Evolutionary conservation across 1,140 invertebrate species (phyloP), one percentile per base, ranked within the genome.

Genomic region (Nasonia longicornis): DNA sequence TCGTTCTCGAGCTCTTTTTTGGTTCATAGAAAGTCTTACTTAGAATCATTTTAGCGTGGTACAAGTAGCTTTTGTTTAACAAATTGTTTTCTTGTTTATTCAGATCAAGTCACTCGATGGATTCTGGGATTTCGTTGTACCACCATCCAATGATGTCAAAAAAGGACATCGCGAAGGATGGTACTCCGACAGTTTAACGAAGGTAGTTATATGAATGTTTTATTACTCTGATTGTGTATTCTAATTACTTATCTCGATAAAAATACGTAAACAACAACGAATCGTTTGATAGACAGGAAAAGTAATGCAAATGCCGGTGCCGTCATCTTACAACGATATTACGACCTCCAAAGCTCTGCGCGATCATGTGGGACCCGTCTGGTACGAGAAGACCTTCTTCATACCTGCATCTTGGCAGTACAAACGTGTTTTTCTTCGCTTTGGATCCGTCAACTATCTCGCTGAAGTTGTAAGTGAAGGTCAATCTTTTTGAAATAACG

Each of bases 281-380:
- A 20, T n/a, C 20, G n/a, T 14, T 45, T 16, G n/a, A 66, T 45
- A 94, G 93, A 92, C 91, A 22, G 92, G 90, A 26, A 88, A 91
- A 20, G 91, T 93, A 12, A 94, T 95, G 38, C 92, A 94, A 22
- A 98, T 99, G 97, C 97, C 98, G 20, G 98, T 99, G 14, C 98
- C 98, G 0, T 94, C 97, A 0, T 98, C 97, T 85, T 99, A 97
- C 91, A 99, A 99, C 89, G 98, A 99, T 87, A 94, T 99, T 20
- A 97, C 97, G 0, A 94, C 95, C 81, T 95, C 97, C 26, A 92
- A 91, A 35, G 89, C 91, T 1, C 87, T 99, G 3, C 90, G 97
- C 29, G 97, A 99, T 90, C 97, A 99, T 91, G 94, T 99, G 10
- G 98, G 98, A 0, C 94, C 97, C 86, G 98, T 96, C 20, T 98